phyloP scores from a whole-genome alignment of 2,797 vertebrate genomes.

The Anguilla marmorata region DNA sequence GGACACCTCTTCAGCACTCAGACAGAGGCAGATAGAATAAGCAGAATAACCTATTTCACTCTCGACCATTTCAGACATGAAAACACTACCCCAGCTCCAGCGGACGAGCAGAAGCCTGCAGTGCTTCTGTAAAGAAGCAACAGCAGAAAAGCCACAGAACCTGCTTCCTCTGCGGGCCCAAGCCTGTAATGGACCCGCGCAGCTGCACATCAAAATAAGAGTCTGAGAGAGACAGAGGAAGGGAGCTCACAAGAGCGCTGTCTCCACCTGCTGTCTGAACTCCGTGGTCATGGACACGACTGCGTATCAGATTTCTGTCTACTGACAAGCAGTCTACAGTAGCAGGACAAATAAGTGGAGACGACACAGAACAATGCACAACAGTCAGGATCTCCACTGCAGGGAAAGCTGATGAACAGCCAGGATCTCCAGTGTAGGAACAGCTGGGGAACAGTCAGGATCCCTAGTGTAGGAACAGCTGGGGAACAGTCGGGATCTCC shows the following conservation, averaged over 20 bases:
- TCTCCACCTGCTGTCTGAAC: not conserved
- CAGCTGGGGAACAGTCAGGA: not conserved
- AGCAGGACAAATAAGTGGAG: too few species aligned
- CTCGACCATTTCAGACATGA: not conserved
- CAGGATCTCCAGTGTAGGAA: not conserved
- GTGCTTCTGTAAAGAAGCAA: not conserved
- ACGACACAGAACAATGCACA: too few species aligned
- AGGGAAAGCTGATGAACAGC: not conserved
- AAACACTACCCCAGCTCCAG: not conserved
- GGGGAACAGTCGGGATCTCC: too few species aligned
- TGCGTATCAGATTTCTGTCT: not conserved
- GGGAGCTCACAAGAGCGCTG: not conserved
- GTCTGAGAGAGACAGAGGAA: too few species aligned
- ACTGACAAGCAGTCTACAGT: too few species aligned
- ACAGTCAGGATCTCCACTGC: too few species aligned
- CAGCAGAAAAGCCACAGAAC: not conserved
- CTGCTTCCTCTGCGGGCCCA: not conserved
- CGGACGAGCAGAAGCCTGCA: too few species aligned
- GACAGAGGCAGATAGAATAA: too few species aligned
- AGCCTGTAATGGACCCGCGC: not conserved
- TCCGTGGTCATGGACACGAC: not conserved
- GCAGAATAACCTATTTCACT: too few species aligned
- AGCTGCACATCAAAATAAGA: slow-evolving; percentile 1
- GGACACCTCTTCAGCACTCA: too few species aligned
- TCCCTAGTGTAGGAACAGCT: too few species aligned